phyloP scores from a whole-genome alignment of 2,888 invertebrate genomes.

The Phragmatobia fuliginosa region DNA sequence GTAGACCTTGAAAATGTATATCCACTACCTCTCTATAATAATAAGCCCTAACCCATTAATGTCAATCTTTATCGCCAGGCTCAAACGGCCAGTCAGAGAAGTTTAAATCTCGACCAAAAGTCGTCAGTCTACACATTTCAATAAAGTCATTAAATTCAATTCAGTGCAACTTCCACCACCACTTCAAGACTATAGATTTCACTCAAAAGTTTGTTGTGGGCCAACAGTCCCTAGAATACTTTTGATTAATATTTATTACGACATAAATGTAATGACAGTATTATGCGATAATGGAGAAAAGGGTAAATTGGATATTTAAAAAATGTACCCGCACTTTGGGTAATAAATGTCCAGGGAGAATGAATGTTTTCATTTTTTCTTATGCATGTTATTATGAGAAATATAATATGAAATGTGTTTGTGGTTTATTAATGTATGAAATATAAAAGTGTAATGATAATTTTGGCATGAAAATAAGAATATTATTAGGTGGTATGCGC shows the following conservation, averaged over 20 bases:
- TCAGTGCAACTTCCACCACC: conserved; percentile 56
- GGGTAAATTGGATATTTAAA: conserved; percentile 13
- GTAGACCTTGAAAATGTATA: too few species aligned
- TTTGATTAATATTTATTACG: conserved; percentile 40
- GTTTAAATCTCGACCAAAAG: conserved; percentile 11
- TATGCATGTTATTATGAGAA: conserved; percentile 1
- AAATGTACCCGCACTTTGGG: conserved; percentile 5
- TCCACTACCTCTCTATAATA: too few species aligned
- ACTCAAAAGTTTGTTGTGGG: conserved; percentile 18
- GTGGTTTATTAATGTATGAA: conserved; percentile 7
- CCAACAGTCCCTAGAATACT: conserved; percentile 11
- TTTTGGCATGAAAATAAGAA: neutral
- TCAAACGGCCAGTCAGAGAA: neutral
- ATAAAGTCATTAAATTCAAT: conserved; percentile 53
- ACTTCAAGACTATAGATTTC: conserved; percentile 51
- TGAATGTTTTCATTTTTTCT: conserved; percentile 11
- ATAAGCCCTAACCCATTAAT: neutral
- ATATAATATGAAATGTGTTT: conserved; percentile 3
- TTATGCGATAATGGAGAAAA: conserved; percentile 14
- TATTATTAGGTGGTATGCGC: neutral
- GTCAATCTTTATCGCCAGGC: neutral
- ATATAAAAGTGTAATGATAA: neutral
- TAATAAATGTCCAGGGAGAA: neutral
- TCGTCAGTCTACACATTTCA: conserved; percentile 38
- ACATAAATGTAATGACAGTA: conserved; percentile 25